Evolutionary conservation across 2,888 invertebrate genomes (phyloP).

Genomic region (Frankliniella intonsa): DNA sequence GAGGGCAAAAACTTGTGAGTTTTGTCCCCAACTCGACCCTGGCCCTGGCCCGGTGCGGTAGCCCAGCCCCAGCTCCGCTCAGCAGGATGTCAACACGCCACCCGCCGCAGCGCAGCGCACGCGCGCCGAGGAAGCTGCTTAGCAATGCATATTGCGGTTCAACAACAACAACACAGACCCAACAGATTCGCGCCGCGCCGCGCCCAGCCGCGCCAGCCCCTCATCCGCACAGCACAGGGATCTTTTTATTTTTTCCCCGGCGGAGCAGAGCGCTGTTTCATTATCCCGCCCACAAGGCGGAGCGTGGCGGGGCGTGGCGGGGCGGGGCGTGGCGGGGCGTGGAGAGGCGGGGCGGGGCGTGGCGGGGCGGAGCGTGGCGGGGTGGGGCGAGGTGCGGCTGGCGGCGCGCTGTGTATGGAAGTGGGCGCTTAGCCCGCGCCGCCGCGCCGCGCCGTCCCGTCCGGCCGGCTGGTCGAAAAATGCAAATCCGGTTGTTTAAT

Average conservation of each 20-base stretch:
- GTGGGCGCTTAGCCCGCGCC: not conserved
- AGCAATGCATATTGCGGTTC: too few relatives aligned
- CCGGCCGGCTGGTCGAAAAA: not conserved
- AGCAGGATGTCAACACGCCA: too few relatives aligned
- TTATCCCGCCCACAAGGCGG: not conserved
- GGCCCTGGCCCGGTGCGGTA: too few relatives aligned
- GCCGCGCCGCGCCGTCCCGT: too few relatives aligned
- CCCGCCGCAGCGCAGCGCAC: too few relatives aligned
- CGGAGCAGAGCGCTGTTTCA: not conserved
- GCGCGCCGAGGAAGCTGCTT: too few relatives aligned
- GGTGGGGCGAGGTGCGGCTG: not conserved
- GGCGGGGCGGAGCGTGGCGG: not conserved
- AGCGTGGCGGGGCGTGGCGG: not conserved
- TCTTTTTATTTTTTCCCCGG: not conserved
- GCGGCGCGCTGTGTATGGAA: not conserved
- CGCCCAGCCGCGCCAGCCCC: too few relatives aligned
- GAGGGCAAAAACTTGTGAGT: too few relatives aligned
- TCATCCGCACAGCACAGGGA: not conserved
- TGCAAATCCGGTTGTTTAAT: slow-evolving; percentile 6
- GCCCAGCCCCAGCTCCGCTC: too few relatives aligned
- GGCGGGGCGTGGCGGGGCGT: not conserved
- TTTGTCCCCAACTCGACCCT: too few relatives aligned
- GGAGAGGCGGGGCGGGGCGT: not conserved
- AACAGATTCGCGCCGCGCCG: too few relatives aligned
- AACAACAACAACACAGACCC: too few relatives aligned